Evolutionary conservation across 2,797 vertebrate species (phyloP).

Genomic region (Benthosema pterotum): DNA sequence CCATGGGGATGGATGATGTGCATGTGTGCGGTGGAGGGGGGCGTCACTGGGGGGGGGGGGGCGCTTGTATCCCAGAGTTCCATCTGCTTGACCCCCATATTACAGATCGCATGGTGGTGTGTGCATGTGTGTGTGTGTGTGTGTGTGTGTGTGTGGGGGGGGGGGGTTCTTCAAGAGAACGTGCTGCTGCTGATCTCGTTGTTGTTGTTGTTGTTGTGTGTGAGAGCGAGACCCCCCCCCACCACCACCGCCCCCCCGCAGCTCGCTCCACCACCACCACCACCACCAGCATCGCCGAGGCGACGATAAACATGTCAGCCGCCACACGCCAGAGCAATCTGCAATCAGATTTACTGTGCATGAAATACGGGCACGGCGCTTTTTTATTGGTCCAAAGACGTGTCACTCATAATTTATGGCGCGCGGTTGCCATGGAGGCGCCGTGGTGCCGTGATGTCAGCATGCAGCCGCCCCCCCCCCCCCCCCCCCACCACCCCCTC

Average conservation of each 20-base stretch:
- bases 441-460: conserved; percentile 84
- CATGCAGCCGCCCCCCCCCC: conserved; percentile 17
- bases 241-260: conserved; percentile 65
- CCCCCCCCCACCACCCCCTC: conserved; percentile 49
- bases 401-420: conserved; percentile 98
- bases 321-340: conserved; percentile 91
- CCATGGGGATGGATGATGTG: conserved; percentile 10
- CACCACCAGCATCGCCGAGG: conserved; percentile 82
- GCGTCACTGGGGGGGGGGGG: conserved; percentile 32
- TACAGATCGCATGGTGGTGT: conserved; percentile 82
- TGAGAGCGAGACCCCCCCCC: conserved; percentile 74
- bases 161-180: too few relatives aligned
- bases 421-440: conserved; percentile 87
- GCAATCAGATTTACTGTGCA: conserved; percentile 98
- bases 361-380: conserved; percentile 95
- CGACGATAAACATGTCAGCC: conserved; percentile 96
- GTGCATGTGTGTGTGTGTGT: too few relatives aligned
- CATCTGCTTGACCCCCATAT: conserved; percentile 77
- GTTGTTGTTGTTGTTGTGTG: too few relatives aligned
- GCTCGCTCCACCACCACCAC: conserved; percentile 73
- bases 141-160: too few relatives aligned
- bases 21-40: conserved; percentile 23
- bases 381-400: conserved; percentile 98
- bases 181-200: too few relatives aligned
- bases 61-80: conserved; percentile 57